Evolutionary conservation across 2,113 vertebrate genomes (phyloP).

Genomic region (Chaetorhynchus papuensis): DNA sequence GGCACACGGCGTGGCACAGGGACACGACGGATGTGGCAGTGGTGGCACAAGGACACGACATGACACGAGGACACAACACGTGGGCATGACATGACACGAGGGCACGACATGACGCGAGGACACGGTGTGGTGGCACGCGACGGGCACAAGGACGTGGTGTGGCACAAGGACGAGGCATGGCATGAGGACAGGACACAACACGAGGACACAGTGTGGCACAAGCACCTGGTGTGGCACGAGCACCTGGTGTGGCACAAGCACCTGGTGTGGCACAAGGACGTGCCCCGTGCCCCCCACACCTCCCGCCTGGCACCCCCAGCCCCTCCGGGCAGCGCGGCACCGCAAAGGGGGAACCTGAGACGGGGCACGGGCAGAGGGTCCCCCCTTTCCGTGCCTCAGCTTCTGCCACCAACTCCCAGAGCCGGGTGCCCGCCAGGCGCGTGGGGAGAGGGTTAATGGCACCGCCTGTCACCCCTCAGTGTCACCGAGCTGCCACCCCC

Average conservation of each 20-base stretch:
- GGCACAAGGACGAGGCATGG: rapidly evolving
- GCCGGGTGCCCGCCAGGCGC: rapidly evolving
- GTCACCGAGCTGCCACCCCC: not conserved
- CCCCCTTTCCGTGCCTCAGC: not conserved
- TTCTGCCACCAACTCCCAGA: rapidly evolving
- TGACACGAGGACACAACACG: no score
- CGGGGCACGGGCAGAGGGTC: not conserved
- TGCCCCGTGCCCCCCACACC: rapidly evolving
- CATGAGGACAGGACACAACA: rapidly evolving
- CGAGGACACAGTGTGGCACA: rapidly evolving
- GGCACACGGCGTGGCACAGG: rapidly evolving
- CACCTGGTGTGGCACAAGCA: rapidly evolving
- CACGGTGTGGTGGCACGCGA: no score
- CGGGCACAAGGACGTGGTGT: not conserved
- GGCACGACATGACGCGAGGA: no score
- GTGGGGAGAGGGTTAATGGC: not conserved
- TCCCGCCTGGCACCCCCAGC: not conserved
- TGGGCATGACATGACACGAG: no score
- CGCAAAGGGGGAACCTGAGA: not conserved
- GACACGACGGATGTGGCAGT: rapidly evolving
- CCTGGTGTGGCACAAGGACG: rapidly evolving
- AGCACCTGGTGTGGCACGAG: rapidly evolving
- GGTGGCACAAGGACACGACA: no score
- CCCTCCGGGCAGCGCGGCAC: rapidly evolving
- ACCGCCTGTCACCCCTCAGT: not conserved